Evolutionary conservation across 2,113 vertebrate species (phyloP).

Genomic region (Mustela lutreola): DNA sequence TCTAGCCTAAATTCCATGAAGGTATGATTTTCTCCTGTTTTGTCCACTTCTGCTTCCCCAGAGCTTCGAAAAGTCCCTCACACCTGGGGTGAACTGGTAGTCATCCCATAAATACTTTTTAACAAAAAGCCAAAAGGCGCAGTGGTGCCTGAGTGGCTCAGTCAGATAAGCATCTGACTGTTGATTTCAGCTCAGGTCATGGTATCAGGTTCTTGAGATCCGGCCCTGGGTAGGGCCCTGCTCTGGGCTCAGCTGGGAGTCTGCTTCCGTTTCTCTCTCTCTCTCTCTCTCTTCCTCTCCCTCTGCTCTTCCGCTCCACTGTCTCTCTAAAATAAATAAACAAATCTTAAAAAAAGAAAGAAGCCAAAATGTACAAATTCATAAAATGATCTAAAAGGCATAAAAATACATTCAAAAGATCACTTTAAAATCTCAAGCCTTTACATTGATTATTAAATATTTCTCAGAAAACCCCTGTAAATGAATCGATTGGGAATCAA

Average conservation of each 20-base stretch:
- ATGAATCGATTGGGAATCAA: not conserved
- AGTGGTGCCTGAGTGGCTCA: not conserved
- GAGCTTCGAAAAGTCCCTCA: not conserved
- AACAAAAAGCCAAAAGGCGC: not conserved
- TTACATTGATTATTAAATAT: not conserved
- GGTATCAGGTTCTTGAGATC: not conserved
- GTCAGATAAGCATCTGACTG: not conserved
- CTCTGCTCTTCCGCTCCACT: not conserved
- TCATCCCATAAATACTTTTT: not conserved
- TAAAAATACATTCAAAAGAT: not conserved
- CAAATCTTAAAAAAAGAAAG: not conserved
- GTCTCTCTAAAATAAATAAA: not conserved
- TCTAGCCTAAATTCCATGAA: not conserved
- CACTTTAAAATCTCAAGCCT: constrained; percentile 20
- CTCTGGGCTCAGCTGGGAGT: not conserved
- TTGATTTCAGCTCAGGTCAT: not conserved
- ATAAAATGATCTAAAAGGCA: not conserved
- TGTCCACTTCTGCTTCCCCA: not conserved
- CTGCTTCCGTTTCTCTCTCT: not conserved
- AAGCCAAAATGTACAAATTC: not conserved
- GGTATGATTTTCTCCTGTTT: not conserved
- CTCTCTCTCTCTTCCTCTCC: not conserved
- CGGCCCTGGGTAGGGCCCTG: not conserved
- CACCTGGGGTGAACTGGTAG: not conserved
- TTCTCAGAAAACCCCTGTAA: not conserved